Percentiles rank a stretch among this genome's conserved stretches.
phyloP scores from a whole-genome alignment of 1,140 invertebrate species.

The Aphis gossypii region DNA sequence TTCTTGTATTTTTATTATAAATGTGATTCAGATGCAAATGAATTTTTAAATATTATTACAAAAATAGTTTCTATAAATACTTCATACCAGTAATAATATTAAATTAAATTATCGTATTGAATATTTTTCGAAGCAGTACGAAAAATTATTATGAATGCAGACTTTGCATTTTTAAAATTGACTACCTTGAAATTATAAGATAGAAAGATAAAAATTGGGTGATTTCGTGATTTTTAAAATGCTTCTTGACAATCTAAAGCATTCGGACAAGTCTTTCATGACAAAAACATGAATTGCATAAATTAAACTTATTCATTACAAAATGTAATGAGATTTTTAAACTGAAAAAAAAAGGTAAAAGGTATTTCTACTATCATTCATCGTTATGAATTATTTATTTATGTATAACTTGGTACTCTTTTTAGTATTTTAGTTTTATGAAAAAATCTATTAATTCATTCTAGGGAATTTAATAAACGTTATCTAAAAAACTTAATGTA shows the following conservation, averaged over 20 bases:
- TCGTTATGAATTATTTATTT: constrained; percentile 26
- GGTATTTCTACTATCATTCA: neutral
- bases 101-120: neutral
- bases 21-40: neutral
- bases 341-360: neutral
- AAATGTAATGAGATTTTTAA: constrained; percentile 12
- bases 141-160: neutral
- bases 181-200: neutral
- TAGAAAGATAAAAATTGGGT: neutral
- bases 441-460: neutral
- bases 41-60: neutral
- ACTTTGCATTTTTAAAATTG: neutral
- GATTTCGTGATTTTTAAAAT: neutral
- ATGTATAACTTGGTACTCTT: neutral
- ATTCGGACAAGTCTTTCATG: neutral
- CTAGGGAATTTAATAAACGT: neutral
- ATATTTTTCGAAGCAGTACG: neutral
- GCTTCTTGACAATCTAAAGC: neutral
- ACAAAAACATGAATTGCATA: neutral
- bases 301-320: constrained; percentile 19
- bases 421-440: neutral
- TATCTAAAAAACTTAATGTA: neutral
- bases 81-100: neutral
- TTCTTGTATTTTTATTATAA: neutral
- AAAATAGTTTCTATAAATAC: neutral